phyloP scores from a whole-genome alignment of 2,113 vertebrate species.

The Serinus canaria region DNA sequence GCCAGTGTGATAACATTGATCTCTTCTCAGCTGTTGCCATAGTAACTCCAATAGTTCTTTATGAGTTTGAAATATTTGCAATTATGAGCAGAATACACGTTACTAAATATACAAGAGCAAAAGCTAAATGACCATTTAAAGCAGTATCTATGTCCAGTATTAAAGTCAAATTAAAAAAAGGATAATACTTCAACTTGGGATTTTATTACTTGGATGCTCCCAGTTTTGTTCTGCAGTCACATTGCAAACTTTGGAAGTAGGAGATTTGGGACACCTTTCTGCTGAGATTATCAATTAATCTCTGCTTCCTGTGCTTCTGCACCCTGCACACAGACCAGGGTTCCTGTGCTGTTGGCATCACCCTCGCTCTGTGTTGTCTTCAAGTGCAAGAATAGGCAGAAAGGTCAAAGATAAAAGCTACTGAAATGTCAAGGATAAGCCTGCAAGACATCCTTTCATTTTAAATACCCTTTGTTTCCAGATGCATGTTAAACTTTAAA shows the following conservation, averaged over 20 bases:
- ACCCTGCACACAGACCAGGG: background rate
- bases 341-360: background rate
- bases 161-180: background rate
- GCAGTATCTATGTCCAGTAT: background rate
- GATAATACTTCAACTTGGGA: background rate
- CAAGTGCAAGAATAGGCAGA: background rate
- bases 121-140: background rate
- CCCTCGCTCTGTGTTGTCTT: background rate
- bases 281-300: background rate
- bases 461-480: conserved; percentile 34
- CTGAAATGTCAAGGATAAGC: conserved; percentile 52
- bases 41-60: background rate
- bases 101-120: background rate
- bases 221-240: background rate
- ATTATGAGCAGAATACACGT: background rate
- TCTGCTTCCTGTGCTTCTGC: background rate
- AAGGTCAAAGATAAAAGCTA: conserved; percentile 52
- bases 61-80: background rate
- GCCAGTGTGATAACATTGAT: background rate
- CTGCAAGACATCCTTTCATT: conserved; percentile 14
- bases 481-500: background rate
- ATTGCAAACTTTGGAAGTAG: background rate
- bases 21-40: background rate
- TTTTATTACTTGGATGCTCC: background rate
- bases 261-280: background rate